A percentile compares a stretch with the other conserved stretches of the same genome.
These are phyloP conservation scores for Syritta pipiens DNA, from an alignment of 2,888 invertebrate species.

Conservation along the genomic window DNA sequence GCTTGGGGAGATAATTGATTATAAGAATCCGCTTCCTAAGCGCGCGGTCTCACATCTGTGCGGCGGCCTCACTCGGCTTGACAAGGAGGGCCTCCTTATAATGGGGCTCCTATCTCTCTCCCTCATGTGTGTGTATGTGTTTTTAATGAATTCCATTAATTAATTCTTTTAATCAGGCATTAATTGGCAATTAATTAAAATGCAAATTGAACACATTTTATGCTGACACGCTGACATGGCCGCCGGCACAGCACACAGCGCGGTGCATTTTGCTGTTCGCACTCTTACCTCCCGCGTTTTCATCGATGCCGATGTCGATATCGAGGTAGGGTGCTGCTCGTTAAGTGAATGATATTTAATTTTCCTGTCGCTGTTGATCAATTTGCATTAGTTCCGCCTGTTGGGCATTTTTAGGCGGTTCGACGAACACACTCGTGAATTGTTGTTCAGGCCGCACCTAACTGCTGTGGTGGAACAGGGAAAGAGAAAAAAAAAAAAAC, in stretches of 20 bases:
- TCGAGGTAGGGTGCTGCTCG: slow-evolving; percentile 48
- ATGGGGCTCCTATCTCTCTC: background rate
- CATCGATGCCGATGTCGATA: no score
- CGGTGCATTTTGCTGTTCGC: no score
- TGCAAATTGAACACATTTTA: slow-evolving; percentile 71
- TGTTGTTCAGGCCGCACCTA: slow-evolving; percentile 15
- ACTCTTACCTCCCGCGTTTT: no score
- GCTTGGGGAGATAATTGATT: slow-evolving; percentile 53
- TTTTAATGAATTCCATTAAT: slow-evolving; percentile 61
- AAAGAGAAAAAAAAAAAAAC: background rate
- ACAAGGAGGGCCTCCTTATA: background rate
- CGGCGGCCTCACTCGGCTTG: background rate
- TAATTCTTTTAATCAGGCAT: slow-evolving; percentile 69
- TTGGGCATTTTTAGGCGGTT: slow-evolving; percentile 67
- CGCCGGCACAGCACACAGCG: slow-evolving; percentile 49
- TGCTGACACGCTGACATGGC: slow-evolving; percentile 71
- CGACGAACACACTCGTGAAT: slow-evolving; percentile 52
- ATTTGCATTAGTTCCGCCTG: slow-evolving; percentile 68
- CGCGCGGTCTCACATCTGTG: no score
- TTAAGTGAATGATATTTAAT: slow-evolving; percentile 65
- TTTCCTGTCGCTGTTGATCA: slow-evolving; percentile 63
- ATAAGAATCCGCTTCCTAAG: slow-evolving; percentile 44
- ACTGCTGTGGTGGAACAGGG: background rate
- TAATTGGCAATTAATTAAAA: slow-evolving; percentile 74
- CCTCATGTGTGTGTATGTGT: background rate